Conservation (phyloP, 2,113 vertebrate species). For the Rafetus swinhoei region DNA sequence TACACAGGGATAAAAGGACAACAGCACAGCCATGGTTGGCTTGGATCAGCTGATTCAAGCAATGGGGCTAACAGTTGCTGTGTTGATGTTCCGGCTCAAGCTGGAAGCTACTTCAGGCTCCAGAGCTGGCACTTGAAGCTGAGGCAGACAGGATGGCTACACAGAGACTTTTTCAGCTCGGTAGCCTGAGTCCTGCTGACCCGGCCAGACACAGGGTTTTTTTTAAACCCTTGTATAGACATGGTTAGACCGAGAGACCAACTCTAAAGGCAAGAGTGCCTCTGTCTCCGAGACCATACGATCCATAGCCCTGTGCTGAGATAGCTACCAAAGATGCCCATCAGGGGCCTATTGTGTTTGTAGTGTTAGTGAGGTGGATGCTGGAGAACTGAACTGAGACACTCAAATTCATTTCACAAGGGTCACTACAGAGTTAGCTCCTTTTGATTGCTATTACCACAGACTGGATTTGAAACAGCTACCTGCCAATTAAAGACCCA, state of each 20-base stretch:
- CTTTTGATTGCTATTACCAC: conserved; percentile 16
- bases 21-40: not conserved
- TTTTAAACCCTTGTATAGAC: not conserved
- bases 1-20: not conserved
- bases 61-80: not conserved
- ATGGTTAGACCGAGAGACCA: not conserved
- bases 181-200: not conserved
- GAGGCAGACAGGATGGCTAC: not conserved
- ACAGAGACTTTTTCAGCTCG: not conserved
- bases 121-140: not conserved
- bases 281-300: not conserved
- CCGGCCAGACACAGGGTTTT: not conserved
- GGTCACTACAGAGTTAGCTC: conserved; percentile 56
- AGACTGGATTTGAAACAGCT: not conserved
- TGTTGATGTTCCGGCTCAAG: not conserved
- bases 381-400: not conserved
- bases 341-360: conserved; percentile 3
- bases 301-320: not conserved
- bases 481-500: not conserved
- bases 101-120: not conserved
- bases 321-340: conserved; percentile 53
- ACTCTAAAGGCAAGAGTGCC: conserved; percentile 12
- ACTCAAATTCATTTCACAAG: conserved; percentile 31
- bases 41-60: not conserved
- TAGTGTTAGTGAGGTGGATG: conserved; percentile 15